phyloP scores from a whole-genome alignment of 2,113 vertebrate species.

The Lophochroa leadbeateri region DNA sequence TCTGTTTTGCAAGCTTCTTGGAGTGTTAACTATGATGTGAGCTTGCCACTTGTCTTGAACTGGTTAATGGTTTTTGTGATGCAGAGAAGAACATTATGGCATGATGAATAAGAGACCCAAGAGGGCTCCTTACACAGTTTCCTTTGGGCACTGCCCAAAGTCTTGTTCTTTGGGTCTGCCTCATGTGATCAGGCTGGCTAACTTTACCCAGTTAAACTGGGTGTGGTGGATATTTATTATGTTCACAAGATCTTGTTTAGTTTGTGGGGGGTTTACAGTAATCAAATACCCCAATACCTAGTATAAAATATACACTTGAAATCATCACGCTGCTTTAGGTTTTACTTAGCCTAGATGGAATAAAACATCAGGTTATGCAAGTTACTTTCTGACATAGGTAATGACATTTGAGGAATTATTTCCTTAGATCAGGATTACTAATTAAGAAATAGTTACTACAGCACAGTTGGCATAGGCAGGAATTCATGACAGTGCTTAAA shows the following conservation, averaged over 20 bases:
- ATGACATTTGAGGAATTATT: slow-evolving; percentile 7
- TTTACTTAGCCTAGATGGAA: not conserved
- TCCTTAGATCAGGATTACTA: not conserved
- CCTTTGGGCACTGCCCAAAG: slow-evolving; percentile 51
- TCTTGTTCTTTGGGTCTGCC: not conserved
- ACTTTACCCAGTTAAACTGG: not conserved
- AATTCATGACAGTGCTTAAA: not conserved
- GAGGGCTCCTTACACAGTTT: not conserved
- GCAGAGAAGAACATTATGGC: not conserved
- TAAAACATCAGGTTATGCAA: not conserved
- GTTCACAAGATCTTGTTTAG: not conserved
- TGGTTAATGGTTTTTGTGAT: not conserved
- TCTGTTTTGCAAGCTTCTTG: not conserved
- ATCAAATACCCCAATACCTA: not conserved
- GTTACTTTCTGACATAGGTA: slow-evolving; percentile 6
- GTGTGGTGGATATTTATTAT: not conserved
- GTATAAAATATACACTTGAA: not conserved
- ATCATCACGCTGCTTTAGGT: not conserved
- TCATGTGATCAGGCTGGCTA: not conserved
- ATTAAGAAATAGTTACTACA: slow-evolving; percentile 17
- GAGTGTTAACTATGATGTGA: not conserved
- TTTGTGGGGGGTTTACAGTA: not conserved
- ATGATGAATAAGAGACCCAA: not conserved
- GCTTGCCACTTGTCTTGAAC: not conserved
- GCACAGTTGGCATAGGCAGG: not conserved